Conservation (phyloP, 2,888 invertebrate species). For the Cantharis nigra region DNA sequence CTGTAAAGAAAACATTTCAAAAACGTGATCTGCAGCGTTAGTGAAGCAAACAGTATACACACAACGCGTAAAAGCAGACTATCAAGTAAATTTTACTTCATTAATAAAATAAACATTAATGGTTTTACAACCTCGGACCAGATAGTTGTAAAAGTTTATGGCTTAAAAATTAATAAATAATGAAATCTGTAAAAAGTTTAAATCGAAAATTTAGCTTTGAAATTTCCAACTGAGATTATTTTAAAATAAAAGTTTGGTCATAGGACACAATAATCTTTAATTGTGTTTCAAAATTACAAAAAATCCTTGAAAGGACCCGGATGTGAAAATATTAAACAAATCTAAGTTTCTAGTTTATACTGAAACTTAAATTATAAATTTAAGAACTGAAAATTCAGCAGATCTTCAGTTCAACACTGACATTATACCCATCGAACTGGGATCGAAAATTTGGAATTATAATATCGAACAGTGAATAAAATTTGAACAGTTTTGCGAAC, state of each 20-base stretch:
- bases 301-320: background rate
- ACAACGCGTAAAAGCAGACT: too few relatives aligned
- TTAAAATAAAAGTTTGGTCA: background rate
- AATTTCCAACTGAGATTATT: background rate
- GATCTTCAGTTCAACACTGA: too few relatives aligned
- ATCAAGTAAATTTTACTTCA: background rate
- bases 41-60: background rate
- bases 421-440: too few relatives aligned
- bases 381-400: too few relatives aligned
- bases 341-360: background rate
- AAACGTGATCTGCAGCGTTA: background rate
- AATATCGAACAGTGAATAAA: too few relatives aligned
- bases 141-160: background rate
- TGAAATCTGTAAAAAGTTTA: background rate
- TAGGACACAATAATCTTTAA: background rate
- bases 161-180: background rate
- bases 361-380: too few relatives aligned
- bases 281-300: background rate
- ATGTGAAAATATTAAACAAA: background rate
- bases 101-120: background rate
- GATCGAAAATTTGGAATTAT: too few relatives aligned
- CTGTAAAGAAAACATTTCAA: background rate
- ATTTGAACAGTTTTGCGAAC: too few relatives aligned
- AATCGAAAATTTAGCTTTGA: background rate
- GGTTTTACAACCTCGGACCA: background rate